A percentile compares a stretch with the other conserved stretches of the same genome.
phyloP scores from a whole-genome alignment of 2,888 invertebrate genomes.

The Thumatha senex region DNA sequence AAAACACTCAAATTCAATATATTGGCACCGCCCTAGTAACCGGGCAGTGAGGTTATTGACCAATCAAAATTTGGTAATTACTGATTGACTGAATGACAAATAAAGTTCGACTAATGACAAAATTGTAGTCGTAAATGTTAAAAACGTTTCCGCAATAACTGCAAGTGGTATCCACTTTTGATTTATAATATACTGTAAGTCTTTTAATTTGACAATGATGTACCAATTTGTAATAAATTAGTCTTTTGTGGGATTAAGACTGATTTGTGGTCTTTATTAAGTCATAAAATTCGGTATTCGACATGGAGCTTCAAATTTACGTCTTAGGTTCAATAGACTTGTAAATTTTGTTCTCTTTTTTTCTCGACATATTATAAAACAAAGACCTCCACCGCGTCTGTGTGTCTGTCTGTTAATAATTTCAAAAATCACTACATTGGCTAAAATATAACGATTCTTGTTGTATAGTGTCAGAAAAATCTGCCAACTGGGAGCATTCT shows the following conservation, averaged over 20 bases:
- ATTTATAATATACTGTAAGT: conserved; percentile 25
- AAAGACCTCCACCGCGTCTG: too few species aligned
- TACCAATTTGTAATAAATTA: neutral
- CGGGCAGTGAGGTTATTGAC: conserved; percentile 2
- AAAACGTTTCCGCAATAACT: conserved; percentile 22
- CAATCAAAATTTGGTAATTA: conserved; percentile 12
- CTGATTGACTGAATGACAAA: conserved; percentile 3
- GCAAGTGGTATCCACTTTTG: neutral
- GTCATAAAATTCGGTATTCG: neutral
- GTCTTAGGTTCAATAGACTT: neutral
- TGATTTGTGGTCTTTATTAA: neutral
- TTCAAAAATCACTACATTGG: too few species aligned
- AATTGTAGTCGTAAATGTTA: conserved; percentile 22
- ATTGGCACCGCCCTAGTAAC: too few species aligned
- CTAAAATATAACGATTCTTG: too few species aligned
- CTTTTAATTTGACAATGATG: conserved; percentile 12
- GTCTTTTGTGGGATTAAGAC: neutral
- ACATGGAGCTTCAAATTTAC: neutral
- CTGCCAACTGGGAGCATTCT: too few species aligned
- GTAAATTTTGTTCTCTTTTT: too few species aligned
- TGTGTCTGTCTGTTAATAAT: too few species aligned
- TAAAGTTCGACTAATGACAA: conserved; percentile 22
- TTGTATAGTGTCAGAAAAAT: too few species aligned
- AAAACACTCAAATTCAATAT: neutral
- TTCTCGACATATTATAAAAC: too few species aligned